These are phyloP conservation scores for Ennomos erosarius DNA, from an alignment of 2,888 invertebrate genomes.

Conservation along the genomic window DNA sequence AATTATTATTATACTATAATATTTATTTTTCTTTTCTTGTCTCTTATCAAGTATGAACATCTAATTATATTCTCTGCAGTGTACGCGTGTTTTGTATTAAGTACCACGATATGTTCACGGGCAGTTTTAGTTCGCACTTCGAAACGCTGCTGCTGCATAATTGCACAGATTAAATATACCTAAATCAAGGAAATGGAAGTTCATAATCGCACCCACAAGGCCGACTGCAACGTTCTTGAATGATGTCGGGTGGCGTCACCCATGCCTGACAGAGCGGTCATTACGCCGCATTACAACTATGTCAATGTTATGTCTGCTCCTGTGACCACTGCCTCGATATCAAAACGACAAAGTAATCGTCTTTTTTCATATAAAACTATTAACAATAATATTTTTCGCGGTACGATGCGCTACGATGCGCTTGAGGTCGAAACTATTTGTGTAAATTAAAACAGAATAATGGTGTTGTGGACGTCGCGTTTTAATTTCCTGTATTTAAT, in stretches of 20 bases:
- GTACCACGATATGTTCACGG: conserved; percentile 27
- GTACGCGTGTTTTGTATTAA: conserved; percentile 4
- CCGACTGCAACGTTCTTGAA: conserved; percentile 45
- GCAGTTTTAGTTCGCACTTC: conserved; percentile 10
- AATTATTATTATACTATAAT: no score
- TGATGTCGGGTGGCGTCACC: conserved; percentile 48
- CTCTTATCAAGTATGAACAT: background rate
- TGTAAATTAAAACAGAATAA: conserved; percentile 48
- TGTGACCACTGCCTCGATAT: conserved; percentile 52
- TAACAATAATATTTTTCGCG: conserved; percentile 74
- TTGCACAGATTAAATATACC: conserved; percentile 30
- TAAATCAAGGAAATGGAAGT: conserved; percentile 56
- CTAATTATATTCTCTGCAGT: background rate
- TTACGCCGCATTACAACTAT: conserved; percentile 62
- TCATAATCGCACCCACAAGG: conserved; percentile 57
- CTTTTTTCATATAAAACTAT: conserved; percentile 66
- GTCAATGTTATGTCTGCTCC: conserved; percentile 76
- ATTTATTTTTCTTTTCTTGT: no score
- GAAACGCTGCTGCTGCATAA: background rate
- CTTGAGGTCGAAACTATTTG: conserved; percentile 72
- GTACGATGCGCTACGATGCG: conserved; percentile 80
- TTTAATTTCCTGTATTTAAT: conserved; percentile 27
- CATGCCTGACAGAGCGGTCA: conserved; percentile 54
- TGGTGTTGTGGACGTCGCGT: conserved; percentile 28
- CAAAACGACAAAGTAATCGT: conserved; percentile 64